Conservation (phyloP, 2,113 vertebrate species). For the Bufo bufo region DNA sequence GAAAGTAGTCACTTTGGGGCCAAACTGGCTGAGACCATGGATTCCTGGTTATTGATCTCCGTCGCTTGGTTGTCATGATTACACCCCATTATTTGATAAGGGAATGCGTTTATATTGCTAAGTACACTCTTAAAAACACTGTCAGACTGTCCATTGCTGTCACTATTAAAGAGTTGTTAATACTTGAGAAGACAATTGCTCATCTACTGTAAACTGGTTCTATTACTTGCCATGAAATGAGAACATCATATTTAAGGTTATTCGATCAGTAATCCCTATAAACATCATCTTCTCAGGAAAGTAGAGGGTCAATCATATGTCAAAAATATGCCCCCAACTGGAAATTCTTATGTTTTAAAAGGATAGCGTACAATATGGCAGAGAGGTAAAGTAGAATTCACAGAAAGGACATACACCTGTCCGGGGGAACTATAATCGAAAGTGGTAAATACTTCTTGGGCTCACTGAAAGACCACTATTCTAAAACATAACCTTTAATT, state of each 20-base stretch:
- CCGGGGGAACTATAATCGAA: too few relatives aligned
- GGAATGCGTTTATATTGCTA: not conserved
- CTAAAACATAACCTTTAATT: too few relatives aligned
- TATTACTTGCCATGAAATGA: not conserved
- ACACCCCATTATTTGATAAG: not conserved
- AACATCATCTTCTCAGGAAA: too few relatives aligned
- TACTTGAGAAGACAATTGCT: too few relatives aligned
- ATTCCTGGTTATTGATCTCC: not conserved
- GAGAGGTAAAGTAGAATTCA: too few relatives aligned
- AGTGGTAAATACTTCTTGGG: too few relatives aligned
- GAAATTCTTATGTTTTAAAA: too few relatives aligned
- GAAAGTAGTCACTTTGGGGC: not conserved
- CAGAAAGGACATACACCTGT: too few relatives aligned
- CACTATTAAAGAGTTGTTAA: not conserved
- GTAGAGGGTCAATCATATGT: too few relatives aligned
- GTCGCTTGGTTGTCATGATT: not conserved
- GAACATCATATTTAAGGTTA: not conserved
- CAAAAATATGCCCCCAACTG: too few relatives aligned
- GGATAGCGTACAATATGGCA: too few relatives aligned
- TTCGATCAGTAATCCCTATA: not conserved
- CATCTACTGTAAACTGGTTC: not conserved
- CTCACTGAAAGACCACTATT: too few relatives aligned
- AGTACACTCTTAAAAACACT: not conserved
- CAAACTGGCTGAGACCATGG: not conserved
- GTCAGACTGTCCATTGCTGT: not conserved